Evolutionary conservation across 2,888 invertebrate species (phyloP).

Genomic region (Orthonychiurus folsomi): DNA sequence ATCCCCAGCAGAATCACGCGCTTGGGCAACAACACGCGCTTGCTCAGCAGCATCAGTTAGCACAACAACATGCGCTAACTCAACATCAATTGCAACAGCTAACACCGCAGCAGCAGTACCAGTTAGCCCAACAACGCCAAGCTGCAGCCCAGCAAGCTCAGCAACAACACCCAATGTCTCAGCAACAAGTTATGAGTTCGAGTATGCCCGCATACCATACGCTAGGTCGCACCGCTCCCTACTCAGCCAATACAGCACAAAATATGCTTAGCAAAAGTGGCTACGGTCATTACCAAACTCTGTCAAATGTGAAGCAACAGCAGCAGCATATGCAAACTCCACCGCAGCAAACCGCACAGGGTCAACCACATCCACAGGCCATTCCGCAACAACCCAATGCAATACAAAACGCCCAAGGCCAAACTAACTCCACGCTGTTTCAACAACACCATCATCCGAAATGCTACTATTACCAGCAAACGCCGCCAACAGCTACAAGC

Average conservation of each 20-base stretch:
- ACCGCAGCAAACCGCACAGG: conserved; percentile 6
- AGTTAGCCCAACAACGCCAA: conserved; percentile 4
- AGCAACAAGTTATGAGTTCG: conserved; percentile 32
- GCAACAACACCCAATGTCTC: conserved; percentile 33
- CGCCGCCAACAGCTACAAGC: conserved; percentile 18
- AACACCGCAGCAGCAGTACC: conserved; percentile 14
- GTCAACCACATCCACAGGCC: conserved; percentile 14
- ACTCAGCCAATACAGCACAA: conserved; percentile 31
- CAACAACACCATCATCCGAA: conserved; percentile 39
- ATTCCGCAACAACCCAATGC: conserved; percentile 19
- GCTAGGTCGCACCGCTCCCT: conserved; percentile 27
- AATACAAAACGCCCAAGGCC: conserved; percentile 5
- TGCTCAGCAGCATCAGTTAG: conserved; percentile 27
- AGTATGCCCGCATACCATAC: conserved; percentile 38
- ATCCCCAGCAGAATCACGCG: conserved; percentile 17
- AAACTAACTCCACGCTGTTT: conserved; percentile 17
- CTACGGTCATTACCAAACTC: conserved; percentile 37
- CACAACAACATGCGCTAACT: conserved; percentile 13
- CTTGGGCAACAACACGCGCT: conserved; percentile 39
- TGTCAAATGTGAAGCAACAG: conserved; percentile 33
- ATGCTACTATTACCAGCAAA: conserved; percentile 37
- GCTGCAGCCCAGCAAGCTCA: conserved; percentile 7
- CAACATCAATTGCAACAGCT: conserved; percentile 23
- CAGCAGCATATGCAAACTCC: conserved; percentile 8
- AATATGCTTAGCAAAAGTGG: conserved; percentile 33